Conservation (phyloP, 2,888 invertebrate genomes). For the Cephus pygmeus region DNA sequence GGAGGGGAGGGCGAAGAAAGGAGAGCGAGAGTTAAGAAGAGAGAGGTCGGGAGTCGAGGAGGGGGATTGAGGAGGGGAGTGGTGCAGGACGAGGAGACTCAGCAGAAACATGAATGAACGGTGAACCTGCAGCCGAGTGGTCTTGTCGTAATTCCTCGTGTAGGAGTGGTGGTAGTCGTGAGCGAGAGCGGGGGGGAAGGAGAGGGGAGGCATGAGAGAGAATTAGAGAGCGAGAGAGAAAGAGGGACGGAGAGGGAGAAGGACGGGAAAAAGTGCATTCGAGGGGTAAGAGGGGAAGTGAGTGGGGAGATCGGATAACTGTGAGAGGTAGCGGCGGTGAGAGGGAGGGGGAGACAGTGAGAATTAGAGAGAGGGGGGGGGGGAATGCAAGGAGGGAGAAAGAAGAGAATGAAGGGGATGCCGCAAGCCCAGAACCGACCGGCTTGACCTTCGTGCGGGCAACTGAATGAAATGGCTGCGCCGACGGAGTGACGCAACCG, state of each 20-base stretch:
- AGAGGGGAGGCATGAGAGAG: slow-evolving; percentile 7
- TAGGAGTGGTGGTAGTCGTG: slow-evolving; percentile 20
- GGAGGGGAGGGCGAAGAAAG: slow-evolving; percentile 1
- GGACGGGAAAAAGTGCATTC: slow-evolving; percentile 19
- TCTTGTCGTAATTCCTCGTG: neutral
- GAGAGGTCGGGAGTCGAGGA: too few relatives aligned
- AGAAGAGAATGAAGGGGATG: slow-evolving; percentile 25
- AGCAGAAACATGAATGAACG: slow-evolving; percentile 53
- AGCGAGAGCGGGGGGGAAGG: slow-evolving; percentile 17
- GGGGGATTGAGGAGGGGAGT: slow-evolving; percentile 18
- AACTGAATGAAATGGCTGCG: slow-evolving; percentile 60
- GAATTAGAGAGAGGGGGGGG: slow-evolving; percentile 24
- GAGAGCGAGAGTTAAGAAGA: neutral
- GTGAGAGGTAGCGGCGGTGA: neutral
- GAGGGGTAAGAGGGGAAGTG: slow-evolving; percentile 13
- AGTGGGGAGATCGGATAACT: neutral
- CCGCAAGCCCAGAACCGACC: slow-evolving; percentile 41
- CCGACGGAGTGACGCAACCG: slow-evolving; percentile 55
- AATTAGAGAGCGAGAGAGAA: slow-evolving; percentile 22
- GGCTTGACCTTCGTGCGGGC: slow-evolving; percentile 62
- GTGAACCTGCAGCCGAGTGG: slow-evolving; percentile 45
- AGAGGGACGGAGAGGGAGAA: slow-evolving; percentile 15
- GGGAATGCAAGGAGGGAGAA: slow-evolving; percentile 21
- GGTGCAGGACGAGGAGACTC: slow-evolving; percentile 20
- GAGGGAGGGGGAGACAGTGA: slow-evolving; percentile 7